Conservation (phyloP, 2,888 invertebrate genomes). For the Ferrisia virgata region DNA sequence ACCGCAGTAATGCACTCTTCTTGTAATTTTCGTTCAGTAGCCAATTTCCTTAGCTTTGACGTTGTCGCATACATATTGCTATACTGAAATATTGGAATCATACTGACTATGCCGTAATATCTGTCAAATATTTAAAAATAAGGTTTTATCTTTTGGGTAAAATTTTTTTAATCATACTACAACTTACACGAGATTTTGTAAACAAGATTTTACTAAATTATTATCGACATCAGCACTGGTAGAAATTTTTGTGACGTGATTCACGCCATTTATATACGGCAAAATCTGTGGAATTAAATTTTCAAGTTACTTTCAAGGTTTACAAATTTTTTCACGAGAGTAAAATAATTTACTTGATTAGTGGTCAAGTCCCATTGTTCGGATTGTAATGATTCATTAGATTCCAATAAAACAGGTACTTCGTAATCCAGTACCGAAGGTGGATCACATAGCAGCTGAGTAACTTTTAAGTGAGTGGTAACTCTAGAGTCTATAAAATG, state of each 20-base stretch:
- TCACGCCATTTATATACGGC: constrained; percentile 87
- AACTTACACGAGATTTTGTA: constrained; percentile 80
- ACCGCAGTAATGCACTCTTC: constrained; percentile 41
- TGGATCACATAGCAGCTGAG: constrained; percentile 77
- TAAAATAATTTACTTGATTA: constrained; percentile 65
- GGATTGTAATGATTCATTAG: constrained; percentile 62
- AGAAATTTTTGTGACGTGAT: constrained; percentile 86
- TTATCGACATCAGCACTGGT: constrained; percentile 88
- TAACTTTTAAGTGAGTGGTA: constrained; percentile 85
- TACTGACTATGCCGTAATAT: constrained; percentile 68
- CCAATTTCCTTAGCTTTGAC: constrained; percentile 67
- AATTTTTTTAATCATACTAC: neutral
- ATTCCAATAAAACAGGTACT: constrained; percentile 79
- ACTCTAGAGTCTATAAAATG: constrained; percentile 70
- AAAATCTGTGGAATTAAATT: constrained; percentile 64
- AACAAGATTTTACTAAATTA: constrained; percentile 87
- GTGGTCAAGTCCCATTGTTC: constrained; percentile 93
- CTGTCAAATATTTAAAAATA: constrained; percentile 52
- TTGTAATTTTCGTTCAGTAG: constrained; percentile 64
- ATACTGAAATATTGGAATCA: constrained; percentile 79
- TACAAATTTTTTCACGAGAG: neutral
- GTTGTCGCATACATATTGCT: constrained; percentile 81
- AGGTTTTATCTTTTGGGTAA: too few species aligned
- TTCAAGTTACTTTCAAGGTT: neutral
- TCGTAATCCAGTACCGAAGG: constrained; percentile 79